Evolutionary conservation across 2,797 vertebrate genomes (phyloP), one percentile per base, ranked within the genome.

Genomic region (Silurus aristotelis): DNA sequence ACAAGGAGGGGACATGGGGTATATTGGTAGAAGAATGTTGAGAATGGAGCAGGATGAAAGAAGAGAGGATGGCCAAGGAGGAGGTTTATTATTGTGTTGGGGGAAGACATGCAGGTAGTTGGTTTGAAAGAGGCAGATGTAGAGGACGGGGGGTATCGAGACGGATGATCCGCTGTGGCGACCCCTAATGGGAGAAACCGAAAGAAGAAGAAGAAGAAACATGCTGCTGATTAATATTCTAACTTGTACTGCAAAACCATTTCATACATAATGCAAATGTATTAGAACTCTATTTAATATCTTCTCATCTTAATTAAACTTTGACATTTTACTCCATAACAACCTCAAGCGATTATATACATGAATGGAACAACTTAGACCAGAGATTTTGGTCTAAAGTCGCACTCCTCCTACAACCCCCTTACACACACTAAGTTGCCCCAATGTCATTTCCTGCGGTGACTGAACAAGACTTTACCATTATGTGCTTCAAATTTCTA

Each of bases 361-460:
- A 52, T 46, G 43, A 73, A 48, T 27, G 22, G 13, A 52, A 52
- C 20, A 73, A 46, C 52, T 71, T 14, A 48, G 22, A 48, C 5
- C 20, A n/a, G 72, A 15, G 72, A 7, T 15, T 14, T 63, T 17
- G 31, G 55, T n/a, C 68, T 64, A 55, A 63, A 14, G 56, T 13
- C n/a, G 5, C 31, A 63, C 68, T 71, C 27, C 55, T 60, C 27
- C 17, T 58, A 52, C 58, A 75, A 38, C 3, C 8, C 27, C 27
- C 52, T 19, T 14, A 56, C 22, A 14, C 38, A 61, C 55, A 31
- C 15, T 14, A 13, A 38, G 25, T 22, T 17, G 64, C n/a, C 43
- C 43, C n/a, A 63, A 63, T 55, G 43, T 64, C 71, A 84, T 84
- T 79, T 68, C 31, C 78, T 71, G 58, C 46, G 70, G 43, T 80